Evolutionary conservation across 2,888 invertebrate species (phyloP).

Genomic region (Meghimatium bilineatum): DNA sequence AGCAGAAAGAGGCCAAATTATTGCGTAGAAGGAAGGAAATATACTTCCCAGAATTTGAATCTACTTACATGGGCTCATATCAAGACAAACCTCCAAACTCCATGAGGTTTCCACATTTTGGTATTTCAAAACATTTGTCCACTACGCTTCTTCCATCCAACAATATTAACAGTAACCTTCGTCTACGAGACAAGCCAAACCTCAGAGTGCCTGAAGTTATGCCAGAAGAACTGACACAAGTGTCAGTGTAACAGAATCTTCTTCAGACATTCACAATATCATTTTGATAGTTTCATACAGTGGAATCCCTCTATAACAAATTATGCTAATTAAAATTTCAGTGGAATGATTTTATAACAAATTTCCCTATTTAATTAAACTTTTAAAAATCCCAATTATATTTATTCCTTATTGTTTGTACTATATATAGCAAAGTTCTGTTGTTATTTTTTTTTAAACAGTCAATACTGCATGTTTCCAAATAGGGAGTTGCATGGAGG

Average conservation of each 20-base stretch:
- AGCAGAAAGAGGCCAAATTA: slow-evolving; percentile 57
- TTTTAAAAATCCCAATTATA: too few species aligned
- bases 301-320: too few species aligned
- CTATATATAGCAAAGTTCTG: too few species aligned
- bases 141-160: slow-evolving; percentile 69
- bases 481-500: too few species aligned
- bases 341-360: too few species aligned
- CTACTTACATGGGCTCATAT: slow-evolving; percentile 64
- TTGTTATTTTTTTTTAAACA: too few species aligned
- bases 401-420: too few species aligned
- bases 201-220: slow-evolving; percentile 44
- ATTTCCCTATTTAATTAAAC: too few species aligned
- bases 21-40: slow-evolving; percentile 56
- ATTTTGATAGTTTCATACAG: too few species aligned
- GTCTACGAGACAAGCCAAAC: slow-evolving; percentile 58
- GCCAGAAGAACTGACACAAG: slow-evolving; percentile 40
- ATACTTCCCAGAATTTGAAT: slow-evolving; percentile 44
- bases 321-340: too few species aligned
- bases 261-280: too few species aligned
- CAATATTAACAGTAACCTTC: slow-evolving; percentile 69
- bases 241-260: slow-evolving; percentile 27
- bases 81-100: slow-evolving; percentile 52
- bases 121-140: slow-evolving; percentile 65
- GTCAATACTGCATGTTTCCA: too few species aligned
- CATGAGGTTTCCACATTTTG: slow-evolving; percentile 59